phyloP scores from a whole-genome alignment of 2,113 vertebrate species.

The Tachysurus fulvidraco region DNA sequence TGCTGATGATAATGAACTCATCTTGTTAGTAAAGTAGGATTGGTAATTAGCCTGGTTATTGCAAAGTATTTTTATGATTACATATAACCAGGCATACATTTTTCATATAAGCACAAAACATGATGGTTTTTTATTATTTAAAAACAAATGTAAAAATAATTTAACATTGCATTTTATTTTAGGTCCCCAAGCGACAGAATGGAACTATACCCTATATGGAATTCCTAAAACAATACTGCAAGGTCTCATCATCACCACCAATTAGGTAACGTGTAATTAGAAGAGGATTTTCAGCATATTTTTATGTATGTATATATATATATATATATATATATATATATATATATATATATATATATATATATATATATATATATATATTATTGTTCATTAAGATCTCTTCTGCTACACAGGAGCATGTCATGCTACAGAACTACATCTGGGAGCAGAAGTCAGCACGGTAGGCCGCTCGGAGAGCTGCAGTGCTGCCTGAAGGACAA shows the following conservation, averaged over 20 bases:
- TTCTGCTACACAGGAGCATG: neutral
- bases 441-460: conserved; percentile 19
- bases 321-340: no score
- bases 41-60: neutral
- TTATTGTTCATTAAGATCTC: neutral
- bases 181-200: conserved; percentile 58
- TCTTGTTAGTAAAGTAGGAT: neutral
- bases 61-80: neutral
- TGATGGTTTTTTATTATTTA: neutral
- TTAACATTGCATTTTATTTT: neutral
- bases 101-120: neutral
- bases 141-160: neutral
- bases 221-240: conserved; percentile 56
- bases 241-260: conserved; percentile 17
- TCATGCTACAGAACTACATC: conserved; percentile 31
- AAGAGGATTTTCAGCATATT: neutral
- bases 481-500: conserved; percentile 66
- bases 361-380: no score
- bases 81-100: neutral
- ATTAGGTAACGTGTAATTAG: conserved; percentile 31
- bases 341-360: no score
- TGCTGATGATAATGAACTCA: neutral
- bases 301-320: no score
- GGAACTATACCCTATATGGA: conserved; percentile 53
- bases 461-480: conserved; percentile 60